Conservation (phyloP, 2,113 vertebrate species). For the Caretta caretta region DNA sequence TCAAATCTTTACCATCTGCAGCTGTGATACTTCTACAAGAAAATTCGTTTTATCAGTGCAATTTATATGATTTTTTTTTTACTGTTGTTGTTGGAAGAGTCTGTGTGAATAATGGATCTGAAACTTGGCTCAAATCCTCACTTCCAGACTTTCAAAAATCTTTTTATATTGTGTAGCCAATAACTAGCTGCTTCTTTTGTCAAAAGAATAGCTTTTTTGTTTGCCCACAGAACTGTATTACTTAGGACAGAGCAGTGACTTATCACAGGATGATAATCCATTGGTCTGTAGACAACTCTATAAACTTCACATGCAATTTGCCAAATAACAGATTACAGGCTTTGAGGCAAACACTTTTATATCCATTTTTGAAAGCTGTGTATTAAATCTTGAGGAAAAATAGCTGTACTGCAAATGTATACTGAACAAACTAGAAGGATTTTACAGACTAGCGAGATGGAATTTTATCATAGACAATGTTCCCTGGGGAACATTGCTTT, state of each 20-base stretch:
- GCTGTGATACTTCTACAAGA: constrained; percentile 75
- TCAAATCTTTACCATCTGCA: constrained; percentile 80
- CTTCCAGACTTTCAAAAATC: constrained; percentile 59
- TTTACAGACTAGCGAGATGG: constrained; percentile 24
- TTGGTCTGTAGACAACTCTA: constrained; percentile 52
- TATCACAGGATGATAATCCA: constrained; percentile 60
- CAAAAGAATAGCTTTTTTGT: constrained; percentile 57
- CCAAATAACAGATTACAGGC: constrained; percentile 61
- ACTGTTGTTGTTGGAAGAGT: constrained; percentile 73
- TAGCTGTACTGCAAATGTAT: constrained; percentile 58
- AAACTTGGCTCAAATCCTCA: constrained; percentile 71
- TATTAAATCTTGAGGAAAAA: constrained; percentile 66
- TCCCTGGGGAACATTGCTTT: constrained; percentile 42
- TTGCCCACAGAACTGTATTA: constrained; percentile 56
- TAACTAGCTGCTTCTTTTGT: constrained; percentile 57
- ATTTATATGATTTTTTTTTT: constrained; percentile 70
- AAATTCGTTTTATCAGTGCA: constrained; percentile 66
- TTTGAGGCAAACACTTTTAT: constrained; percentile 62
- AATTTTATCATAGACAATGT: constrained; percentile 47
- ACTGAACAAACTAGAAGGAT: constrained; percentile 18
- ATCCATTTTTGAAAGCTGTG: constrained; percentile 67
- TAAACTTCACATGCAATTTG: constrained; percentile 61
- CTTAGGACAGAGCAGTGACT: constrained; percentile 41
- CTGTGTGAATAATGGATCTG: constrained; percentile 75
- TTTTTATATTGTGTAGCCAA: constrained; percentile 70